Conservation (phyloP, 2,888 invertebrate genomes). For the Polydrusus pterygomalis region DNA sequence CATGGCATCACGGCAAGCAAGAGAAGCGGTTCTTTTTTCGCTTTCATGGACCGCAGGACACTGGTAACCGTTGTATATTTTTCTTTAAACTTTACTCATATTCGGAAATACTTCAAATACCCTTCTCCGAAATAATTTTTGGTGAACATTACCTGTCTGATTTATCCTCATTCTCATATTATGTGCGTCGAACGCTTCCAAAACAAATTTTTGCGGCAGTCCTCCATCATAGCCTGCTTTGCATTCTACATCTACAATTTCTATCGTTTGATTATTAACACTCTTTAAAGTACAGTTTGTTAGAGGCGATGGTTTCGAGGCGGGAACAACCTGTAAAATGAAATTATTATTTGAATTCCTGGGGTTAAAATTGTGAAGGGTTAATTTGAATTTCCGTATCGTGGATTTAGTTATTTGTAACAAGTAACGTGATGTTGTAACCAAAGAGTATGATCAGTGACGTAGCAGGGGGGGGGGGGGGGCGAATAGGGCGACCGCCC, state of each 20-base stretch:
- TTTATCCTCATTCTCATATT: slow-evolving; percentile 83
- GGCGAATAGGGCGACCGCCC: too few species aligned
- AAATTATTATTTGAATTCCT: slow-evolving; percentile 15
- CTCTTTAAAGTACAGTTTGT: slow-evolving; percentile 90
- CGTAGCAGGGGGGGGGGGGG: too few species aligned
- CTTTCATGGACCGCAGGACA: too few species aligned
- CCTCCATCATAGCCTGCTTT: slow-evolving; percentile 93
- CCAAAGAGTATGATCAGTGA: too few species aligned
- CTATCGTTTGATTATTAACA: slow-evolving; percentile 76
- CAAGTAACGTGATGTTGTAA: neutral
- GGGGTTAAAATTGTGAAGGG: slow-evolving; percentile 4
- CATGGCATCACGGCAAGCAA: too few species aligned
- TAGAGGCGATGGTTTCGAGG: slow-evolving; percentile 87
- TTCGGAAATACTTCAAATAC: too few species aligned
- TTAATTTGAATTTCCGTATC: neutral
- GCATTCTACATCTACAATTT: slow-evolving; percentile 86
- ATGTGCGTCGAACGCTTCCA: slow-evolving; percentile 87
- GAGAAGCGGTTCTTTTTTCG: too few species aligned
- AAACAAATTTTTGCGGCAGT: slow-evolving; percentile 87
- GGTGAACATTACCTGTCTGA: slow-evolving; percentile 72
- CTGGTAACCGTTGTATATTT: too few species aligned
- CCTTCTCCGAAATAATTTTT: slow-evolving; percentile 1
- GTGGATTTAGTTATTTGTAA: neutral
- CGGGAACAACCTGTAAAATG: slow-evolving; percentile 60
- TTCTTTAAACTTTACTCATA: too few species aligned